Base-by-base conservation (phyloP, 2,888 invertebrate species). In the Thereva unica region DNA sequence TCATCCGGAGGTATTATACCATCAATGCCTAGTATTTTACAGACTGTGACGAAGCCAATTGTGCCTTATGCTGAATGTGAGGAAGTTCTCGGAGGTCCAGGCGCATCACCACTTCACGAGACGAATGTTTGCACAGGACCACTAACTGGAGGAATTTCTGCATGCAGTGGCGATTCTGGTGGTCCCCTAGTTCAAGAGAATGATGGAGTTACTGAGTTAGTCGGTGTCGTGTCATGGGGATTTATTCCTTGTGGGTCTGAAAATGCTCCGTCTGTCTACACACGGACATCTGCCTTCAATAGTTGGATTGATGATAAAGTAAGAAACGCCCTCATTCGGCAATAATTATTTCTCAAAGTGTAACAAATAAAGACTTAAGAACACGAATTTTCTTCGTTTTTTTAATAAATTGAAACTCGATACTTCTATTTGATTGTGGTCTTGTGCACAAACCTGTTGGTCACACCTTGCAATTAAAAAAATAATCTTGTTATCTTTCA, bases 161-260 rank as follows among this genome's bases (percentile, higher is more conserved):
- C 83, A n/a, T 84, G 84, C 73, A 79, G 75, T 64, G 80, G 80
- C 10, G 80, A 80, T 70, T 78, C 78, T 41, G 79, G 79, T 52
- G 78, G 80, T 9, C 80, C 80, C 23, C 54, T 80, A 64, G 77
- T 80, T 2, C 71, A 76, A 23, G 74, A 76, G 67, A 56, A 45
- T 37, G 6, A 65, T 0, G 59, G 69, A 41, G 68, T 71, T 4
- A 9, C 72, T 41, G 74, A 78, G 55, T 74, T 82, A 53, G 75
- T 83, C 63, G 84, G 84, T 67, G 68, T 84, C 49, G 83, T 83
- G 5, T 83, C 84, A 41, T 84, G 84, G 84, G 84, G 83, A n/a
- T 74, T 74, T 44, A 77, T 80, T 64, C 83, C 83, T 44, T 84
- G 84, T 64, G 83, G 83, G 4, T 1, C 66, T 5, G 69, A 65